Conservation (phyloP, 2,797 vertebrate genomes). For the Spheniscus humboldti region DNA sequence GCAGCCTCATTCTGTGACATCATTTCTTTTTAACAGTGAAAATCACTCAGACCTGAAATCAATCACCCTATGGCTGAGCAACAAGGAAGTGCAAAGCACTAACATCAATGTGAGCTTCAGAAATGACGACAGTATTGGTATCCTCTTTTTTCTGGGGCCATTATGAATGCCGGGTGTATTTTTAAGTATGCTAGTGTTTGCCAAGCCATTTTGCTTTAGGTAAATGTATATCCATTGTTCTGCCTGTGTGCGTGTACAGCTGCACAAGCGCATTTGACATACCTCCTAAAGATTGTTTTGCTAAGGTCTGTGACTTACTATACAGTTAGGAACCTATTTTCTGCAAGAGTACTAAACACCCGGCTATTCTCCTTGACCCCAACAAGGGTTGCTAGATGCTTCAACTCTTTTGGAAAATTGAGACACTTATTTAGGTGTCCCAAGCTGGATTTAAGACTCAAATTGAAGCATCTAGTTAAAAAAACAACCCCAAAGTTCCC, state of each 20-base stretch:
- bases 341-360: not conserved
- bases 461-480: not conserved
- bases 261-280: not conserved
- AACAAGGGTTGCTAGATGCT: not conserved
- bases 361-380: not conserved
- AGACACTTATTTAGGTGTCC: not conserved
- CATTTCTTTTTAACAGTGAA: not conserved
- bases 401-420: not conserved
- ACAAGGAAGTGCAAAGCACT: not conserved
- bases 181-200: not conserved
- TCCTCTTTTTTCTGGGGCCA: not conserved
- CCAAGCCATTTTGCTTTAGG: not conserved
- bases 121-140: rapidly evolving
- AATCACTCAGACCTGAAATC: not conserved
- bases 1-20: not conserved
- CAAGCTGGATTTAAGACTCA: not conserved
- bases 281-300: not conserved
- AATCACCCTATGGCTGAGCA: not conserved
- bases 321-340: not conserved
- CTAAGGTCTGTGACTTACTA: not conserved
- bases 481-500: not conserved
- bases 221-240: not conserved
- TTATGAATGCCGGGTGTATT: not conserved
- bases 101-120: not conserved
- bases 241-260: not conserved